phyloP scores from a whole-genome alignment of 2,797 vertebrate genomes.

The Echeneis naucrates region DNA sequence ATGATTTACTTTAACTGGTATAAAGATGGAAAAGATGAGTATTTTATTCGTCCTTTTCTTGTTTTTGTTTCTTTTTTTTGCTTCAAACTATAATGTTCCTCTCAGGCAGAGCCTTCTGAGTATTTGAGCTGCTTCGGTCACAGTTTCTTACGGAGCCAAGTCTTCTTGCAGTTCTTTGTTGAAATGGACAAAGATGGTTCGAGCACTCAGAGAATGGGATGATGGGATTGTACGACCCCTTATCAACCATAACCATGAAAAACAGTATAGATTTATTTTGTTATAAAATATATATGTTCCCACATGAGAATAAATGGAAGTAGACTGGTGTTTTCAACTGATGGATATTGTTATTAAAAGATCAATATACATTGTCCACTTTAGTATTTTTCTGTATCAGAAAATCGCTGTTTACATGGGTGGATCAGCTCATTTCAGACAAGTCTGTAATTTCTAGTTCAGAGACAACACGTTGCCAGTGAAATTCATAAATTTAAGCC shows the following conservation, averaged over 20 bases:
- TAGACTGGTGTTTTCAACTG: conserved; percentile 75
- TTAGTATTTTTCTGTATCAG: conserved; percentile 89
- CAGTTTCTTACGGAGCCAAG: conserved; percentile 73
- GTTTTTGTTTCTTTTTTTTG: conserved; percentile 64
- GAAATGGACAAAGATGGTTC: conserved; percentile 50
- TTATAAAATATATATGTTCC: conserved; percentile 79
- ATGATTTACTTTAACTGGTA: conserved; percentile 86
- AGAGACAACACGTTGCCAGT: conserved; percentile 48
- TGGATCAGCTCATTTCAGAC: conserved; percentile 81
- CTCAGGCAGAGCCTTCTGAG: conserved; percentile 95
- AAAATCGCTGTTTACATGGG: conserved; percentile 86
- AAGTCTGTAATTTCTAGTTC: conserved; percentile 69
- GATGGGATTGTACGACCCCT: conserved; percentile 69
- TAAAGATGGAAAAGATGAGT: conserved; percentile 80
- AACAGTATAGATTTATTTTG: conserved; percentile 85
- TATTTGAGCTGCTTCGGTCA: conserved; percentile 92
- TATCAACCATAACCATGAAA: conserved; percentile 62
- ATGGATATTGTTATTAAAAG: conserved; percentile 73
- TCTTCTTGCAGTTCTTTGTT: conserved; percentile 56
- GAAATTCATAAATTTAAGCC: conserved; percentile 42
- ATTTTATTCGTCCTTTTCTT: conserved; percentile 85
- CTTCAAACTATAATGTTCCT: conserved; percentile 86
- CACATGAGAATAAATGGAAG: conserved; percentile 70
- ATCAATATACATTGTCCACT: conserved; percentile 78
- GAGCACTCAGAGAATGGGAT: conserved; percentile 60